Conservation (phyloP, 2,888 invertebrate genomes). For the Masnerella sp. region DNA sequence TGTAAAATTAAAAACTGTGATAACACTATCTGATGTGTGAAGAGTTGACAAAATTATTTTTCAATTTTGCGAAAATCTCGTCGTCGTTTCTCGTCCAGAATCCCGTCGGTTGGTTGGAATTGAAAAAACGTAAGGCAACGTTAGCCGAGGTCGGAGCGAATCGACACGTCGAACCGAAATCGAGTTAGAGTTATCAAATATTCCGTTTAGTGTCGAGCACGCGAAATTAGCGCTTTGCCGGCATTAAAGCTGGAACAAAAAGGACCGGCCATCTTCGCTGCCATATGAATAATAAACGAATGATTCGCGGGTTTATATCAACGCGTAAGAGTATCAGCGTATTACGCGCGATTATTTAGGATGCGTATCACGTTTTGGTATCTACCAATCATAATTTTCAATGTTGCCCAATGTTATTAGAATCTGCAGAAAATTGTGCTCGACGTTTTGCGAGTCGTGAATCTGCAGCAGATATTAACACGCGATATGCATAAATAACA, state of each 20-base stretch:
- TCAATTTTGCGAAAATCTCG: too few species aligned
- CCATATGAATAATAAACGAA: constrained; percentile 11
- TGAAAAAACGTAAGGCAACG: too few species aligned
- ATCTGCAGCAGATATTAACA: constrained; percentile 41
- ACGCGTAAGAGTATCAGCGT: constrained; percentile 13
- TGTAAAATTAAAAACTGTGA: too few species aligned
- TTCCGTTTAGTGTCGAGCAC: too few species aligned
- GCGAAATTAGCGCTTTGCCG: background rate
- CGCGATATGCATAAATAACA: constrained; percentile 48
- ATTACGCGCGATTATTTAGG: constrained; percentile 28
- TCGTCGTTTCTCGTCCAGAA: too few species aligned
- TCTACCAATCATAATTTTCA: constrained; percentile 37
- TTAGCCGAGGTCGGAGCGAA: too few species aligned
- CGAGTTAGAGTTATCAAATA: too few species aligned
- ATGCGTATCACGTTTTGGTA: constrained; percentile 29
- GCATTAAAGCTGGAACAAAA: background rate
- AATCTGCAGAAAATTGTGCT: constrained; percentile 33
- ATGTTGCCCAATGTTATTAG: constrained; percentile 35
- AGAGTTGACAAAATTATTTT: too few species aligned
- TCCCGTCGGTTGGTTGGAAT: too few species aligned
- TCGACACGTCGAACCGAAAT: too few species aligned
- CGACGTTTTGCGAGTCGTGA: constrained; percentile 36
- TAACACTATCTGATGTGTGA: too few species aligned
- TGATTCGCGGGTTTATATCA: constrained; percentile 3
- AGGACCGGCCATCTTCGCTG: background rate